These are phyloP conservation scores for Drepanosiphum platanoidis DNA, from an alignment of 2,888 invertebrate genomes.

Conservation along the genomic window DNA sequence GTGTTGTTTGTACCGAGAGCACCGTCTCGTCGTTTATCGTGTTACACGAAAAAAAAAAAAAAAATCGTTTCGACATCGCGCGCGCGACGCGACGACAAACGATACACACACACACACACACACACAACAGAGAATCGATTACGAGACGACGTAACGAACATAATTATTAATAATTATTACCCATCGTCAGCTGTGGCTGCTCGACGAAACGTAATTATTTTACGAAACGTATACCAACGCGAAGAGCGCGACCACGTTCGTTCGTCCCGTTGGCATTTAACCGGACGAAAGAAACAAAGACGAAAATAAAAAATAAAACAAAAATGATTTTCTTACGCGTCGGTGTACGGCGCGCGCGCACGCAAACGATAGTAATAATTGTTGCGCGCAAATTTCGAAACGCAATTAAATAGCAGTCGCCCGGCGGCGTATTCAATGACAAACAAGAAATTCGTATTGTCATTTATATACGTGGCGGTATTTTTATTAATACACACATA, in stretches of 20 bases:
- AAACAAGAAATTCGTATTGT: conserved; percentile 60
- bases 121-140: neutral
- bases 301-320: too few species aligned
- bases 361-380: neutral
- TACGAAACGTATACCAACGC: neutral
- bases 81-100: too few species aligned
- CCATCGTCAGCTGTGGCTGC: neutral
- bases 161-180: neutral
- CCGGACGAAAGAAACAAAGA: neutral
- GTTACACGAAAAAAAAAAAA: too few species aligned
- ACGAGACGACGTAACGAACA: too few species aligned
- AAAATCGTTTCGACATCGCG: neutral
- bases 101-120: too few species aligned
- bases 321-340: too few species aligned
- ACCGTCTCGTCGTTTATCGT: neutral
- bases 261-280: neutral
- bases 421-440: conserved; percentile 45
- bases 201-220: neutral
- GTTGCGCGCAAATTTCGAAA: conserved; percentile 45
- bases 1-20: neutral
- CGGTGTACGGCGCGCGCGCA: neutral
- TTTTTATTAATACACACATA: conserved; percentile 50
- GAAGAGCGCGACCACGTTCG: too few species aligned
- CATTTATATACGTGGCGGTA: conserved; percentile 34
- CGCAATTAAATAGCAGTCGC: conserved; percentile 53